Evolutionary conservation across 2,888 invertebrate genomes (phyloP).

Genomic region (Melipona bicolor): DNA sequence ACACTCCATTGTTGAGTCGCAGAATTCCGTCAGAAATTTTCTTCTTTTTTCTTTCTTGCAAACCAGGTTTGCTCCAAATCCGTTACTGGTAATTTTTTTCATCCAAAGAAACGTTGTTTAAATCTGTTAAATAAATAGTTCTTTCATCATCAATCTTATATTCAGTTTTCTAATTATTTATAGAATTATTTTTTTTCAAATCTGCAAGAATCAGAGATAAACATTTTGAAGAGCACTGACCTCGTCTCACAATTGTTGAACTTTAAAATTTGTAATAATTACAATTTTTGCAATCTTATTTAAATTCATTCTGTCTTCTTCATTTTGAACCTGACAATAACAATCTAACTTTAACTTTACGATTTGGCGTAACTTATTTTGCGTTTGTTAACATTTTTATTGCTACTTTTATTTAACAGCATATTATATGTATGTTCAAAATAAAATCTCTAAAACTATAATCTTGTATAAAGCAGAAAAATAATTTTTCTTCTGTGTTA

Average conservation of each 20-base stretch:
- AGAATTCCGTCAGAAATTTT: conserved; percentile 72
- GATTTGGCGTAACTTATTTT: not conserved
- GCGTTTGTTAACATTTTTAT: conserved; percentile 21
- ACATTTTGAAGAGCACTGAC: conserved; percentile 41
- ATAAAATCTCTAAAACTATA: not conserved
- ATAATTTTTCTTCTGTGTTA: not conserved
- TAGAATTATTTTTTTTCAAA: not conserved
- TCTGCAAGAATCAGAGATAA: not conserved
- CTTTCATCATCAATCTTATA: not conserved
- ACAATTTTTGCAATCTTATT: conserved; percentile 39
- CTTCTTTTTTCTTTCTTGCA: conserved; percentile 48
- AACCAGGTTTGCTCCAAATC: not conserved
- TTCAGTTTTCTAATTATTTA: not conserved
- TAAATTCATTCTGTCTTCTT: conserved; percentile 39
- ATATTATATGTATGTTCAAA: conserved; percentile 10
- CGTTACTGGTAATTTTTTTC: conserved; percentile 1
- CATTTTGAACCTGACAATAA: conserved; percentile 13
- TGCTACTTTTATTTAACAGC: conserved; percentile 7
- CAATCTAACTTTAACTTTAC: not conserved
- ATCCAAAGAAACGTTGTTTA: not conserved
- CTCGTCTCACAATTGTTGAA: conserved; percentile 50
- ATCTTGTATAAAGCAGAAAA: not conserved
- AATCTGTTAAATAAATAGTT: not conserved
- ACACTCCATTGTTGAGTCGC: conserved; percentile 27
- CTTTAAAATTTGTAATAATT: conserved; percentile 33